Evolutionary conservation across 2,888 invertebrate species (phyloP).

Genomic region (Diadegma fenestrale): DNA sequence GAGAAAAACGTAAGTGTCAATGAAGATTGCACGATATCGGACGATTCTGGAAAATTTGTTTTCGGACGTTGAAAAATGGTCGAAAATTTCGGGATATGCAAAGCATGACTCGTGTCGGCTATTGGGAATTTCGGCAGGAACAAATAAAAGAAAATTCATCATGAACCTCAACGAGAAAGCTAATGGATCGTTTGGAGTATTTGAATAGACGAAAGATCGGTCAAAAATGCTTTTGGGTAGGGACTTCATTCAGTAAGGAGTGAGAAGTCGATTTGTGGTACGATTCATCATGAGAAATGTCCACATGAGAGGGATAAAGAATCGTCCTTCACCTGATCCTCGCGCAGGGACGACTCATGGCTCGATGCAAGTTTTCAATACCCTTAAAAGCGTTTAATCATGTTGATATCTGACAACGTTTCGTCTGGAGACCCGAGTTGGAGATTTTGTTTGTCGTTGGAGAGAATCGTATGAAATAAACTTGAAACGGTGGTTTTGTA

Average conservation of each 20-base stretch:
- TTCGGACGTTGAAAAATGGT: neutral
- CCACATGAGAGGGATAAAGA: constrained; percentile 3
- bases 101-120: neutral
- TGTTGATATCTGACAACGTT: constrained; percentile 46
- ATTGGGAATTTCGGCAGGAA: neutral
- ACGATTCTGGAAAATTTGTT: too few relatives aligned
- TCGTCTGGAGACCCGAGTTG: constrained; percentile 16
- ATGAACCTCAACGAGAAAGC: constrained; percentile 11
- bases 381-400: constrained; percentile 56
- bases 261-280: constrained; percentile 29
- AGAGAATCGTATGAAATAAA: neutral
- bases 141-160: constrained; percentile 20
- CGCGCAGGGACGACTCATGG: constrained; percentile 10
- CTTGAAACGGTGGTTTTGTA: neutral
- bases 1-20: neutral
- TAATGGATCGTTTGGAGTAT: constrained; percentile 23
- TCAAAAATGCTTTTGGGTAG: neutral
- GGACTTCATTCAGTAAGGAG: constrained; percentile 1
- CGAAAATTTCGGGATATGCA: neutral
- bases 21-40: neutral
- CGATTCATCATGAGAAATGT: constrained; percentile 39
- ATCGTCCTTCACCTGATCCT: constrained; percentile 30
- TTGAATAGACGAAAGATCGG: constrained; percentile 26
- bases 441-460: constrained; percentile 3
- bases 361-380: constrained; percentile 50